phyloP scores from a whole-genome alignment of 23 tunicate genomes.

The Clavelina lepadiformis region DNA sequence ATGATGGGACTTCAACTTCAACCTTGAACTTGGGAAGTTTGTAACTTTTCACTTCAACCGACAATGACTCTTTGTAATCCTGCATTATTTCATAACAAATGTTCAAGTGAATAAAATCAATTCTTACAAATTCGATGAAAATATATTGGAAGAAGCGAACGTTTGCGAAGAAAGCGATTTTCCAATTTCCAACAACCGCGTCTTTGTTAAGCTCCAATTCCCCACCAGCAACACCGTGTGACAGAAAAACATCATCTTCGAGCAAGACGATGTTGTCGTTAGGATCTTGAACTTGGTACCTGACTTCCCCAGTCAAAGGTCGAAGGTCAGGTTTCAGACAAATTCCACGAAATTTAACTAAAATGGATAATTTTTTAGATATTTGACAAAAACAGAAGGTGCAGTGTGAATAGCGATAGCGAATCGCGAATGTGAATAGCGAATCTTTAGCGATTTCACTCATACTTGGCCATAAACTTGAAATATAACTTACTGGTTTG shows the following conservation, averaged over 20 bases:
- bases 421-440: no score
- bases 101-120: no score
- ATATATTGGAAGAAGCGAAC: neutral
- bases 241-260: slow-evolving; percentile 34
- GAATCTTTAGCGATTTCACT: no score
- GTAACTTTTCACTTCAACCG: slow-evolving; percentile 54
- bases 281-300: slow-evolving; percentile 71
- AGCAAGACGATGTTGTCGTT: slow-evolving; percentile 53
- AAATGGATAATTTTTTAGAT: slow-evolving; percentile 15
- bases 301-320: slow-evolving; percentile 45
- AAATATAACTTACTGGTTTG: slow-evolving; percentile 51
- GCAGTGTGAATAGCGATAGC: no score
- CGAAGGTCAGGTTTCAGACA: slow-evolving; percentile 47
- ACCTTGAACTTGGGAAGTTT: slow-evolving; percentile 90
- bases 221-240: slow-evolving; percentile 72
- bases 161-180: slow-evolving; percentile 18
- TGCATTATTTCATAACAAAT: no score
- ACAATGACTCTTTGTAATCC: slow-evolving; percentile 40
- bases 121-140: no score
- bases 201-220: slow-evolving; percentile 61
- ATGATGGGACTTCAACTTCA: slow-evolving; percentile 34
- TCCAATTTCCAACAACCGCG: slow-evolving; percentile 48
- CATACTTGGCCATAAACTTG: no score
- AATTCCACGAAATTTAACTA: slow-evolving; percentile 88
- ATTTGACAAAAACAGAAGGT: no score